A percentile compares a stretch with the other conserved stretches of the same genome.
Evolutionary conservation across 2,797 vertebrate genomes (phyloP).

Genomic region (Garrulus glandarius): DNA sequence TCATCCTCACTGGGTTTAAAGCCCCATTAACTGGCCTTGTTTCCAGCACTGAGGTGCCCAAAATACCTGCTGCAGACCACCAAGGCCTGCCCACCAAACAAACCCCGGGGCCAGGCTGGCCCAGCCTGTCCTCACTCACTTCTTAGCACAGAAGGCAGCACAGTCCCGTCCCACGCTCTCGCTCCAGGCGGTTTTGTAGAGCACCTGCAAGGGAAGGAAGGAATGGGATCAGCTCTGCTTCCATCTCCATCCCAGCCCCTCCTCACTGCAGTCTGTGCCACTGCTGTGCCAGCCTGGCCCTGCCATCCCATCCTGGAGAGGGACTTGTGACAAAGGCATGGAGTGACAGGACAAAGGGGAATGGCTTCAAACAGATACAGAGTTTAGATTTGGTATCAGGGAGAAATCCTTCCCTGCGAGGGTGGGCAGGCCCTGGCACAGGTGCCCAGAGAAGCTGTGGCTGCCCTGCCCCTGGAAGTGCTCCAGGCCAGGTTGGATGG

Average conservation of each 20-base stretch:
- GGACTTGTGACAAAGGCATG: not conserved
- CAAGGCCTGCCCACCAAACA: not conserved
- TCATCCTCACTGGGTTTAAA: not conserved
- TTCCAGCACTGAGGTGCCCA: not conserved
- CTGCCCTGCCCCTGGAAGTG: not conserved
- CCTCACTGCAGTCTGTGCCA: not conserved
- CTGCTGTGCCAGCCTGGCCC: not conserved
- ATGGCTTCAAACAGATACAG: rapidly evolving
- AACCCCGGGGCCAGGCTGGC: not conserved
- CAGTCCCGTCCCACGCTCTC: constrained; percentile 94
- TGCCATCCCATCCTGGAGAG: rapidly evolving
- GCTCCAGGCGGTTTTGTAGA: constrained; percentile 97
- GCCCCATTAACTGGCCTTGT: rapidly evolving
- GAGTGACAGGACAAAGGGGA: not conserved
- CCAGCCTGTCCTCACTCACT: constrained; percentile 76
- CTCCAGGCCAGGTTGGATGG: rapidly evolving
- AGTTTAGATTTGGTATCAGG: not conserved
- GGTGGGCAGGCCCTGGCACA: rapidly evolving
- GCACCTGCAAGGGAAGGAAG: constrained; percentile 78
- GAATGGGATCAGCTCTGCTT: not conserved
- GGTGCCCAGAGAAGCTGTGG: rapidly evolving
- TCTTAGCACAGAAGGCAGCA: constrained; percentile 89
- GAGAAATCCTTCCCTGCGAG: not conserved
- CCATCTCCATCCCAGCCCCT: not conserved
- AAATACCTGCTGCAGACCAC: not conserved